A percentile compares a stretch with the other conserved stretches of the same genome.
These are phyloP conservation scores for Drosophila algonquin DNA, from an alignment of 2,888 invertebrate genomes.

Conservation along the genomic window DNA sequence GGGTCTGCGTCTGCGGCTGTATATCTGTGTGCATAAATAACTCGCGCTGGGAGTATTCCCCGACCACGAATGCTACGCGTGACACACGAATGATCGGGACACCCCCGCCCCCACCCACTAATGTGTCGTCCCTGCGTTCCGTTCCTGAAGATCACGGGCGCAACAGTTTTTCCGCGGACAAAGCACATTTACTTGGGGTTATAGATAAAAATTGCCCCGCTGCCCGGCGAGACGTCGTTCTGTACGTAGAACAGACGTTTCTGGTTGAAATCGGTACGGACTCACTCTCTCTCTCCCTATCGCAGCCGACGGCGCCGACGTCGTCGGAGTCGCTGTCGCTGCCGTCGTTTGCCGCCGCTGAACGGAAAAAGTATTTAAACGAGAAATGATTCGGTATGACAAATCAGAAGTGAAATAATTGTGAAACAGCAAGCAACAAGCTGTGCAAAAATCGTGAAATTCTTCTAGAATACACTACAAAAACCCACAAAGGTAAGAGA, in stretches of 20 bases:
- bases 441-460: constrained; percentile 25
- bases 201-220: constrained; percentile 28
- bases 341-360: neutral
- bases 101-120: constrained; percentile 25
- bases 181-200: constrained; percentile 1
- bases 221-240: constrained; percentile 12
- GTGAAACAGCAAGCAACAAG: constrained; percentile 55
- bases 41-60: constrained; percentile 63
- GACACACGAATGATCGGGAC: constrained; percentile 31
- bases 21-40: constrained; percentile 18
- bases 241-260: constrained; percentile 42
- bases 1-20: constrained; percentile 24
- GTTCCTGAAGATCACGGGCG: constrained; percentile 41
- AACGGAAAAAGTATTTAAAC: constrained; percentile 65
- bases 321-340: constrained; percentile 8
- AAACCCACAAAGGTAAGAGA: constrained; percentile 25
- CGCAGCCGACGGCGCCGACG: constrained; percentile 20
- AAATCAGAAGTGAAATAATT: constrained; percentile 71
- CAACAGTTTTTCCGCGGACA: constrained; percentile 6
- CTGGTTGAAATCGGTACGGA: constrained; percentile 44
- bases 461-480: neutral
- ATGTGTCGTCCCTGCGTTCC: constrained; percentile 13
- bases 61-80: constrained; percentile 67
- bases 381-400: constrained; percentile 69
- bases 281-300: constrained; percentile 16